Evolutionary conservation across 2,888 invertebrate genomes (phyloP).

Genomic region (Clepsis dumicolana): DNA sequence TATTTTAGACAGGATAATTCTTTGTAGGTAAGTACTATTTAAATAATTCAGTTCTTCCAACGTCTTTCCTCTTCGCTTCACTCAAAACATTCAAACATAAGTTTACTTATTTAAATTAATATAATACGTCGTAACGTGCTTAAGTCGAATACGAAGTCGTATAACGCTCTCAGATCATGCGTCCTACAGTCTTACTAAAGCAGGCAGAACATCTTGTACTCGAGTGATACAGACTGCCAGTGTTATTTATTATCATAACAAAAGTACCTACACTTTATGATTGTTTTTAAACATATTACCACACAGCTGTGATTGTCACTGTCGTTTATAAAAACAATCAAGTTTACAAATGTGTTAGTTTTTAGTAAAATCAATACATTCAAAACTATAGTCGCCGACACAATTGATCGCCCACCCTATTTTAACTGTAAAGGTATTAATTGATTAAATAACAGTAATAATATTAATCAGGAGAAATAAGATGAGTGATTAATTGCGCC

Average conservation of each 20-base stretch:
- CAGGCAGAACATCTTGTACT: conserved; percentile 13
- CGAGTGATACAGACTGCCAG: conserved; percentile 25
- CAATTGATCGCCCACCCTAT: too few species aligned
- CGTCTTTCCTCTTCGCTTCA: not conserved
- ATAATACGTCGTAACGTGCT: not conserved
- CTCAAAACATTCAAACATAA: not conserved
- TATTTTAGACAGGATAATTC: not conserved
- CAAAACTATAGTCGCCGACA: too few species aligned
- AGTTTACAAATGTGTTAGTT: not conserved
- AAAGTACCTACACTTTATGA: not conserved
- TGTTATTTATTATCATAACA: conserved; percentile 14
- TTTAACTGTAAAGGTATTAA: too few species aligned
- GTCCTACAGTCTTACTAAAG: conserved; percentile 25
- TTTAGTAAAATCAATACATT: not conserved
- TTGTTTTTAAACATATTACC: conserved; percentile 1
- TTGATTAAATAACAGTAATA: too few species aligned
- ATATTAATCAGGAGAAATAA: too few species aligned
- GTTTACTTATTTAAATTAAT: not conserved
- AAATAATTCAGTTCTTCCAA: not conserved
- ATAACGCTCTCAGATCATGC: conserved; percentile 23
- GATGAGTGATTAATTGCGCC: too few species aligned
- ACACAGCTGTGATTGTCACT: conserved; percentile 3
- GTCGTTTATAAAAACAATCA: conserved; percentile 7
- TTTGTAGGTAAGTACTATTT: too few species aligned
- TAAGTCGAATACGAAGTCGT: conserved; percentile 11